phyloP scores from a whole-genome alignment of 2,888 invertebrate genomes.

The Drosophila mercatorum region DNA sequence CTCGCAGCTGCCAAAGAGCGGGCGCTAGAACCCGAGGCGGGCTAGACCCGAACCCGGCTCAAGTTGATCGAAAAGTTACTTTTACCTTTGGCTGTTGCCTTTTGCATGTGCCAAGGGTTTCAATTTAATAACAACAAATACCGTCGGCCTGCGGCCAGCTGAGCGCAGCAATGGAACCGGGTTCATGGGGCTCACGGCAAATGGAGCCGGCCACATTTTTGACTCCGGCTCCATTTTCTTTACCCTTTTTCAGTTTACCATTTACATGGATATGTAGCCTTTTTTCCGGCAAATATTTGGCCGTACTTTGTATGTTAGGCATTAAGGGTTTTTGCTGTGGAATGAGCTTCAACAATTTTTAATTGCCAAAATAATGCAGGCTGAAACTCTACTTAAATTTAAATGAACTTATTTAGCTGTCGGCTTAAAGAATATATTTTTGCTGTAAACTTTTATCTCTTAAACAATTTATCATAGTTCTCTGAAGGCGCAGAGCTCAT shows the following conservation, averaged over 20 bases:
- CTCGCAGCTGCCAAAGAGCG: slow-evolving; percentile 33
- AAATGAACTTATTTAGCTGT: neutral
- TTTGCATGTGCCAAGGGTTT: slow-evolving; percentile 53
- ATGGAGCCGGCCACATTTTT: slow-evolving; percentile 31
- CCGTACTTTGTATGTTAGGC: neutral
- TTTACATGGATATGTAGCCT: neutral
- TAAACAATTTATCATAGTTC: too few species aligned
- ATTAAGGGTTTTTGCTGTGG: neutral
- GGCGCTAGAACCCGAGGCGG: neutral
- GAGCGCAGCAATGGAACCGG: slow-evolving; percentile 25
- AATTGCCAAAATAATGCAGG: neutral
- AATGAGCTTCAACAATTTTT: neutral
- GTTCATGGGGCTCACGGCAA: slow-evolving; percentile 5
- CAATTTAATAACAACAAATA: slow-evolving; percentile 59
- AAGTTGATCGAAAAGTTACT: slow-evolving; percentile 77
- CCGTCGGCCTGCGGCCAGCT: slow-evolving; percentile 36
- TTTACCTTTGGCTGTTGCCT: slow-evolving; percentile 52
- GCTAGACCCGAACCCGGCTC: slow-evolving; percentile 57
- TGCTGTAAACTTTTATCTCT: too few species aligned
- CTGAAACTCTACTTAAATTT: neutral
- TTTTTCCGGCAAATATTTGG: slow-evolving; percentile 1
- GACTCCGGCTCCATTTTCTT: slow-evolving; percentile 12
- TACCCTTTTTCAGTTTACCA: slow-evolving; percentile 15
- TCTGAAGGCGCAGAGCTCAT: too few species aligned
- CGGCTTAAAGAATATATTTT: neutral